Evolutionary conservation across 64 coral and sea anemone species (phyloP).

Genomic region (Pachyseris speciosa): DNA sequence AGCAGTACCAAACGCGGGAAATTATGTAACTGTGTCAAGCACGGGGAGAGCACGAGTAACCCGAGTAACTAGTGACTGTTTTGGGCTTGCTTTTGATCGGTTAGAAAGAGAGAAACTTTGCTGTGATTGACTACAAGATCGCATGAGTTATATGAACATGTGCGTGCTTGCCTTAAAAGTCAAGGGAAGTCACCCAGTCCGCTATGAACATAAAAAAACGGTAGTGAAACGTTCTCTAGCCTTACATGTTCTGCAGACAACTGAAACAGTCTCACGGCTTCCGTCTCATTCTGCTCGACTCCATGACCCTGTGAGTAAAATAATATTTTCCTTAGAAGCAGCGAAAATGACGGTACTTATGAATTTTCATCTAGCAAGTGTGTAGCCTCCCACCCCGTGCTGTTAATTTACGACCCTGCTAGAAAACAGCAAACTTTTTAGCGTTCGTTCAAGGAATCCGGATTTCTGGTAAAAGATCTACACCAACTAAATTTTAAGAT

Average conservation of each 20-base stretch:
- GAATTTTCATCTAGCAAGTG: neutral
- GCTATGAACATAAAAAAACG: no score
- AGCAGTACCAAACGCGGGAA: neutral
- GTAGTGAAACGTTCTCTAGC: neutral
- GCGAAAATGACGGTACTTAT: neutral
- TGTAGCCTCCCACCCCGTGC: no score
- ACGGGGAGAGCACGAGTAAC: neutral
- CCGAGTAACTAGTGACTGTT: fast-evolving
- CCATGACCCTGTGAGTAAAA: conserved; percentile 79
- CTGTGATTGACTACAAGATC: neutral
- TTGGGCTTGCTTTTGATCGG: neutral
- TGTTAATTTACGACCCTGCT: no score
- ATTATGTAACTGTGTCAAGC: neutral
- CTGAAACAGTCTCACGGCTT: conserved; percentile 74
- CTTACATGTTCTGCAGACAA: conserved; percentile 75
- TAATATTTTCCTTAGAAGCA: neutral
- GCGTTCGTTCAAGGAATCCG: no score
- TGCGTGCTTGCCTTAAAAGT: no score
- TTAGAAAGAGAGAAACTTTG: neutral
- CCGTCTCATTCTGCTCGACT: conserved; percentile 73
- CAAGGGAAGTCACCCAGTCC: no score
- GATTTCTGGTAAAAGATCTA: no score
- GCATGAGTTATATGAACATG: no score
- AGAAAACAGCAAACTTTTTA: no score
- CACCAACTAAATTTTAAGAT: no score